A percentile compares a stretch with the other conserved stretches of the same genome.
Evolutionary conservation across 2,113 vertebrate genomes (phyloP).

Genomic region (Cynopterus brachyotis): DNA sequence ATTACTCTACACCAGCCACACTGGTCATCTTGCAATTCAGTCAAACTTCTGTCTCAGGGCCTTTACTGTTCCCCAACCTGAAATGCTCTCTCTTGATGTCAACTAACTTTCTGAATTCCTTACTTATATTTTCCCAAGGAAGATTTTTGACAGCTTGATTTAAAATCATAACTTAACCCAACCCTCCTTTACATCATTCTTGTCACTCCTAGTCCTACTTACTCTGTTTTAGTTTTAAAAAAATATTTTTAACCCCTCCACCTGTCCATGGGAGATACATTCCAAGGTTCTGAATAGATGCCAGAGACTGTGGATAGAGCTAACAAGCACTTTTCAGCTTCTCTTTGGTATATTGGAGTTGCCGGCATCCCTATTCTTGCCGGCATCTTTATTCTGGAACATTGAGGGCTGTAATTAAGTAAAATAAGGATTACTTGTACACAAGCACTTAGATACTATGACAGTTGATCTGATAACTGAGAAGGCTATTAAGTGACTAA

Average conservation of each 20-base stretch:
- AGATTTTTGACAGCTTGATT: not conserved
- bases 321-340: not conserved
- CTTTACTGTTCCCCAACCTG: too few relatives aligned
- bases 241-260: not conserved
- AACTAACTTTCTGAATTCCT: not conserved
- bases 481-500: not conserved
- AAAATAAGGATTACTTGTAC: not conserved
- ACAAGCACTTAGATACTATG: not conserved
- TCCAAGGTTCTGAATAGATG: not conserved
- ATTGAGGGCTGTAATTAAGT: not conserved
- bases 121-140: too few relatives aligned
- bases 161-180: not conserved
- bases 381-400: not conserved
- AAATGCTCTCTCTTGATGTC: not conserved
- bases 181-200: not conserved
- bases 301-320: not conserved
- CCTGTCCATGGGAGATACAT: not conserved
- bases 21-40: not conserved
- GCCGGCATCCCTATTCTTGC: not conserved
- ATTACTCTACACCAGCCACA: not conserved
- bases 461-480: not conserved
- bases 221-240: not conserved
- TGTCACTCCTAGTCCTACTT: too few relatives aligned
- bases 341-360: not conserved
- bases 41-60: not conserved